Evolutionary conservation across 2,113 vertebrate genomes (phyloP), one percentile per base, ranked within the genome.

Genomic region (Hydropotes inermis): DNA sequence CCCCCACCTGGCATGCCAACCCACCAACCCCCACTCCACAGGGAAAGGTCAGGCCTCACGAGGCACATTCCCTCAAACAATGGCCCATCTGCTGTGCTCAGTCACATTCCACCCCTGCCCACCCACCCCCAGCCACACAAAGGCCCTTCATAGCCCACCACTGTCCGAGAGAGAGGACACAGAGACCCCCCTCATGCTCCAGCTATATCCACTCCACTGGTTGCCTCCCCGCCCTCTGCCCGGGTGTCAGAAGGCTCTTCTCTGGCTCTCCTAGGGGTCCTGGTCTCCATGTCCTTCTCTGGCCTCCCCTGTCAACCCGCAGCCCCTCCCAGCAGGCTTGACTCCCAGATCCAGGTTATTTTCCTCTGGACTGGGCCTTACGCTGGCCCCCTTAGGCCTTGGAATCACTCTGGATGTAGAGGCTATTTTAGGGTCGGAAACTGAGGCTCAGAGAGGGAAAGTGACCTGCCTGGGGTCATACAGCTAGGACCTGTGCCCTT

Each of bases 1-100:
- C 97, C 96, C 92, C 95, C 97, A 98, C 97, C 97, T 96, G 97
- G 84, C 95, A 96, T 97, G 95, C 96, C 97, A 97, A 25, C 83
- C 92, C 45, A 45, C 89, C 98, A 96, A 93, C 98, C 94, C 87
- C 95, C 45, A 70, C 93, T 78, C 81, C 81, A 9, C 55, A 85
- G 30, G 67, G 79, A 98, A 98, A 98, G 98, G 98, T 98, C 98
- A 98, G 97, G 82, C 86, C 97, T 95, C 96, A 96, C 89, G 94
- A 11, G 91, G 98, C 96, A 96, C 98, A 98, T 98, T 98, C 98
- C 88, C 96, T 83, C 50, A 47, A 74, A 98, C 98, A 98, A 98
- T 97, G 84, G 96, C 74, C 89, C 3, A 0, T 96, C 96, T 97
- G 91, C 97, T 95, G 76, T 64, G 50, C 95, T 60, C 21, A 7